Percentiles rank a stretch among this genome's conserved stretches.
These are phyloP conservation scores for Haliaeetus leucogaster DNA, from an alignment of 2,113 vertebrate genomes.

Conservation along the genomic window DNA sequence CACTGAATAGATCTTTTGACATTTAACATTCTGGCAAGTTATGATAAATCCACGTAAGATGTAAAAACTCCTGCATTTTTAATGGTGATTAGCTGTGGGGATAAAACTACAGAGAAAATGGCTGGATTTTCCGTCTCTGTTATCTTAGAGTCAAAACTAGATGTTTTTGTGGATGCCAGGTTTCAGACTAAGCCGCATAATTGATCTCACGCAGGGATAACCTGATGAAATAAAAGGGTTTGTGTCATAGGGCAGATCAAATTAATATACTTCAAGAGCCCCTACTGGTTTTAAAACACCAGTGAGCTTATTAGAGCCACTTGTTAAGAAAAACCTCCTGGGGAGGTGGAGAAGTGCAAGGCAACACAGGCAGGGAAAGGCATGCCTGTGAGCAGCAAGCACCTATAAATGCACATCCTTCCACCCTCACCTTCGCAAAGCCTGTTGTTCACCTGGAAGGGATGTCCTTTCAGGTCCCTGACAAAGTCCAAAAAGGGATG, in stretches of 20 bases:
- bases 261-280: neutral
- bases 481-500: neutral
- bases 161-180: neutral
- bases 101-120: neutral
- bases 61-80: neutral
- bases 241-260: neutral
- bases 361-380: neutral
- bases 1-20: neutral
- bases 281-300: neutral
- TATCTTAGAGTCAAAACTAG: neutral
- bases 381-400: neutral
- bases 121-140: neutral
- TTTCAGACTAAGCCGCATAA: neutral
- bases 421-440: neutral
- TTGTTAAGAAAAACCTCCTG: neutral
- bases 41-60: neutral
- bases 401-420: neutral
- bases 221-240: neutral
- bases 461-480: neutral
- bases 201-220: neutral
- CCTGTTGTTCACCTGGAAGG: neutral
- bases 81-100: neutral
- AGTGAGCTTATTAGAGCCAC: neutral
- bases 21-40: neutral
- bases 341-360: neutral